phyloP scores from a whole-genome alignment of 2,797 vertebrate genomes.

The Martes flavigula region DNA sequence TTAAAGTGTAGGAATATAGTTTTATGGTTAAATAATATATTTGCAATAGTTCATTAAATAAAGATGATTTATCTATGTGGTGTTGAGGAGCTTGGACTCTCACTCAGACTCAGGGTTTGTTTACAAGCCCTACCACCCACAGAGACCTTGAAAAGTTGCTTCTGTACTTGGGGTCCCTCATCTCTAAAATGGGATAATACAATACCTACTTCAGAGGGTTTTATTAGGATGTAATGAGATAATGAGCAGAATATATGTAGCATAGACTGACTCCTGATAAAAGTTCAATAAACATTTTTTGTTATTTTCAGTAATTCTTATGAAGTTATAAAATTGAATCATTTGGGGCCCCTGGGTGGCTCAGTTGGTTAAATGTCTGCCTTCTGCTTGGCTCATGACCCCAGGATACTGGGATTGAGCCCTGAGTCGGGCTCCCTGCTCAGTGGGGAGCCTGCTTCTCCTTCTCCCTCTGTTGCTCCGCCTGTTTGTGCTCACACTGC shows the following conservation, averaged over 20 bases:
- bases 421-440: too few species aligned
- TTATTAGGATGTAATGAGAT: conserved; percentile 26
- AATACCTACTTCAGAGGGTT: neutral
- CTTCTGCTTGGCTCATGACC: neutral
- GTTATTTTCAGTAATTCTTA: neutral
- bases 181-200: neutral
- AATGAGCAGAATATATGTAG: neutral
- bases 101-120: neutral
- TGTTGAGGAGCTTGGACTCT: neutral
- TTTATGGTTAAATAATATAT: neutral
- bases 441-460: neutral
- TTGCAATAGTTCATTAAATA: neutral
- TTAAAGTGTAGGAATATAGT: neutral
- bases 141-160: neutral
- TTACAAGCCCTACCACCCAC: neutral
- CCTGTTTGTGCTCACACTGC: neutral
- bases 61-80: neutral
- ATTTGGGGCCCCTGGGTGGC: neutral
- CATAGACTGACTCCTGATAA: neutral
- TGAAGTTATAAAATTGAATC: neutral
- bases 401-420: neutral
- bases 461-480: neutral
- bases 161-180: neutral
- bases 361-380: neutral
- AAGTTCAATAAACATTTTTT: neutral